Conservation (phyloP, 2,113 vertebrate genomes). For the Halcyon malimbica region DNA sequence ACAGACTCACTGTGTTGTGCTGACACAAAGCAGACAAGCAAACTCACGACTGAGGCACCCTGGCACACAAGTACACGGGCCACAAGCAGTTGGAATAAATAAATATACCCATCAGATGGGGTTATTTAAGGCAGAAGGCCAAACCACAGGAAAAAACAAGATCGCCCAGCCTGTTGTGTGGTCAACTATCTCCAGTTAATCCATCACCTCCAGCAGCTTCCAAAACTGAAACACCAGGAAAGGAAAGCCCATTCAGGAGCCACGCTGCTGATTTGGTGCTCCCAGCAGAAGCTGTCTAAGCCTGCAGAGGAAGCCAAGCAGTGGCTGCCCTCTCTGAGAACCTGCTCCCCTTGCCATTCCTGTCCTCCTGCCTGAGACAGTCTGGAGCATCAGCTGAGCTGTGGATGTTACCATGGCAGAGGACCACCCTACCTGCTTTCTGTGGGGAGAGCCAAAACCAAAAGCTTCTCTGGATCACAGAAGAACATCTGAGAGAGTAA, state of each 20-base stretch:
- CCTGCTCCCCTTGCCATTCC: background rate
- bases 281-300: background rate
- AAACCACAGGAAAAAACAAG: background rate
- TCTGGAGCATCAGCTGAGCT: background rate
- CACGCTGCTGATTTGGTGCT: background rate
- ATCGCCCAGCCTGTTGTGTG: background rate
- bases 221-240: background rate
- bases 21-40: background rate
- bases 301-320: background rate
- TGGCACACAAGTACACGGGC: background rate
- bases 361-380: background rate
- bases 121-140: conserved; percentile 11
- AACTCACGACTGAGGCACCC: background rate
- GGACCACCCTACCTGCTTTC: background rate
- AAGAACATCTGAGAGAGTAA: background rate
- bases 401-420: background rate
- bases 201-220: background rate
- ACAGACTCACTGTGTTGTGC: background rate
- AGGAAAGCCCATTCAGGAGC: background rate
- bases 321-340: background rate
- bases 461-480: background rate
- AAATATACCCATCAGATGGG: background rate
- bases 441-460: background rate
- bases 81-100: background rate
- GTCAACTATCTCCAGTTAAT: background rate